phyloP scores from a whole-genome alignment of 2,797 vertebrate species.

The Sitta carolinensis region DNA sequence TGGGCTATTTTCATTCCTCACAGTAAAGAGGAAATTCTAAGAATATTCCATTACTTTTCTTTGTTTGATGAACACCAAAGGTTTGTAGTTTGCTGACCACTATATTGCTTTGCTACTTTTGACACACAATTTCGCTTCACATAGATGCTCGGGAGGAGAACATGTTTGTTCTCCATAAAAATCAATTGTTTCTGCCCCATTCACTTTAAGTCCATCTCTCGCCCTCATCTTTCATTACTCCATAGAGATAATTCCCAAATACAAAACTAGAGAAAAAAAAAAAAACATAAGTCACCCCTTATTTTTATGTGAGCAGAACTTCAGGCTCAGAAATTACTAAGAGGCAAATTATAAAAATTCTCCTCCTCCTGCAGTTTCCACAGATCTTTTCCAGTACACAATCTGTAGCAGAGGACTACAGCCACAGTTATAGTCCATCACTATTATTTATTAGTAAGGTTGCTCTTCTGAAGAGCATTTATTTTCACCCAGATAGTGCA shows the following conservation, averaged over 20 bases:
- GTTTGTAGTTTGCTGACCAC: slow-evolving; percentile 39
- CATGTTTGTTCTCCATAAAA: slow-evolving; percentile 21
- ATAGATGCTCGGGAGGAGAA: neutral
- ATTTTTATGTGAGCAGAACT: neutral
- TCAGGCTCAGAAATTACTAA: neutral
- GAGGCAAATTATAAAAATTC: neutral
- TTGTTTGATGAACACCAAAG: slow-evolving; percentile 50
- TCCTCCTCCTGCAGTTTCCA: neutral
- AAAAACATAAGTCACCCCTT: neutral
- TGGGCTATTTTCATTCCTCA: slow-evolving; percentile 66
- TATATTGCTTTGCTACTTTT: slow-evolving; percentile 30
- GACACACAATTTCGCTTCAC: neutral
- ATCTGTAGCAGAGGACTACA: neutral
- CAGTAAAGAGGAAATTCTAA: slow-evolving; percentile 52
- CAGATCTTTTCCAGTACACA: neutral
- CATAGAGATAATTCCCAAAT: neutral
- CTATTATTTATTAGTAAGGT: neutral
- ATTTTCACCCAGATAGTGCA: neutral
- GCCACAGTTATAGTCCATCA: neutral
- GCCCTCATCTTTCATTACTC: neutral
- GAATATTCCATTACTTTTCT: slow-evolving; percentile 57
- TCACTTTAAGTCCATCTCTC: neutral
- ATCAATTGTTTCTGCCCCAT: neutral
- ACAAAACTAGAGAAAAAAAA: neutral
- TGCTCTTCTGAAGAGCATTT: neutral